Evolutionary conservation across 2,113 vertebrate genomes (phyloP).

Genomic region (Tenebrosternarchus preto): DNA sequence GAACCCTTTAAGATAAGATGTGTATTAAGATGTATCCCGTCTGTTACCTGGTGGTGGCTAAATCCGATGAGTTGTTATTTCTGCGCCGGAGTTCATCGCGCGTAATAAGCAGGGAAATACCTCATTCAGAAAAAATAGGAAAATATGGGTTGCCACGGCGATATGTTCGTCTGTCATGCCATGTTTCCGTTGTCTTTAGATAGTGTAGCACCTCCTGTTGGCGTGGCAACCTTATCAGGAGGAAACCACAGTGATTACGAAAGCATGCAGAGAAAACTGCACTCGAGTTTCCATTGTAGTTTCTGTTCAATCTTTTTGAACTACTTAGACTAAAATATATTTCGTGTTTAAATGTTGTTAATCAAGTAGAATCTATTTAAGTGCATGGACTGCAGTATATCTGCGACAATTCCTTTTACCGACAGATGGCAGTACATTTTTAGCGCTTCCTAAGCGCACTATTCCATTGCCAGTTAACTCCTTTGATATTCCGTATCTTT

Average conservation of each 20-base stretch:
- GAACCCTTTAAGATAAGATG: background rate
- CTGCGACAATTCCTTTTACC: conserved; percentile 25
- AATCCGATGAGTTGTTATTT: conserved; percentile 59
- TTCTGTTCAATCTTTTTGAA: background rate
- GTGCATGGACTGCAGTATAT: background rate
- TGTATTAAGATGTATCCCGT: background rate
- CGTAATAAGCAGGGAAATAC: background rate
- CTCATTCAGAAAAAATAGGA: conserved; percentile 53
- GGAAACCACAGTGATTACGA: background rate
- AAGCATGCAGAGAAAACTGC: background rate
- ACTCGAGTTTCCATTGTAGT: background rate
- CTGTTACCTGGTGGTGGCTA: conserved; percentile 66
- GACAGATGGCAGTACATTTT: conserved; percentile 62
- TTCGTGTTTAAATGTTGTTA: background rate
- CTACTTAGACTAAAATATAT: too few species aligned
- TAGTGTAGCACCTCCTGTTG: conserved; percentile 70
- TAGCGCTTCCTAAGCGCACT: background rate
- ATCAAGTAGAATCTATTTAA: background rate
- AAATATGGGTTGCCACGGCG: conserved; percentile 46
- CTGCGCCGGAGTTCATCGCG: conserved; percentile 58
- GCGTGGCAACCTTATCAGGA: conserved; percentile 58
- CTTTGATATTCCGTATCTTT: background rate
- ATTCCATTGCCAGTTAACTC: background rate
- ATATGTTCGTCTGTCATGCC: conserved; percentile 29
- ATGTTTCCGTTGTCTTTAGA: conserved; percentile 31